Percentiles rank a stretch among this genome's conserved stretches.
These are phyloP conservation scores for Octodonta nipae DNA, from an alignment of 2,888 invertebrate genomes.

Conservation along the genomic window DNA sequence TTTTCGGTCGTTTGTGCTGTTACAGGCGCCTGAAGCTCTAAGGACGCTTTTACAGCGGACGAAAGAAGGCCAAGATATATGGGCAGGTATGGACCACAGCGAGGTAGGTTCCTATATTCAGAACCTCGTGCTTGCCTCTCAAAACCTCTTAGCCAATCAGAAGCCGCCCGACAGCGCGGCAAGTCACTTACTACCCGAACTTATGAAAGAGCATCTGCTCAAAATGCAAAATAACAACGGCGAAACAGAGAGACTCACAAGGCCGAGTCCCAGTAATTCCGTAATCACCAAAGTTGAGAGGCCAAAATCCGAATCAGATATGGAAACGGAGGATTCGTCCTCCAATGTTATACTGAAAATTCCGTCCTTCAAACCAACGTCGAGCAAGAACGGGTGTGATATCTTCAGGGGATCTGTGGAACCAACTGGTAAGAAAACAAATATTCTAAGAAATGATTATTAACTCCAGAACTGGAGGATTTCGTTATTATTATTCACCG, in stretches of 20 bases:
- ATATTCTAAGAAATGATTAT: not conserved
- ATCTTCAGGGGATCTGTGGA: constrained; percentile 22
- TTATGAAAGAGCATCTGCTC: constrained; percentile 41
- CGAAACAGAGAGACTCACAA: constrained; percentile 23
- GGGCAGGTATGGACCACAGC: constrained; percentile 30
- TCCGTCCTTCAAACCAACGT: constrained; percentile 73
- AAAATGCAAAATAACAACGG: constrained; percentile 29
- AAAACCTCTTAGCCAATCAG: constrained; percentile 23
- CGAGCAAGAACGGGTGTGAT: constrained; percentile 39
- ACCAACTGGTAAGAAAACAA: constrained; percentile 9
- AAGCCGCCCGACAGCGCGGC: constrained; percentile 9
- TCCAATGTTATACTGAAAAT: constrained; percentile 75
- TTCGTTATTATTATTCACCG: not conserved
- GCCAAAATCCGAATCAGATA: constrained; percentile 31
- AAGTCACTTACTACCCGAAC: constrained; percentile 35
- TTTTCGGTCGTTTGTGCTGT: not conserved
- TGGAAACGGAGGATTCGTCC: constrained; percentile 43
- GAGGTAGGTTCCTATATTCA: constrained; percentile 40
- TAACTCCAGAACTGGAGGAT: no score
- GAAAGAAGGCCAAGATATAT: constrained; percentile 31
- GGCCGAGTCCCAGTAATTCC: constrained; percentile 35
- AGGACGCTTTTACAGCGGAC: constrained; percentile 39
- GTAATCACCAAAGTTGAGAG: constrained; percentile 30
- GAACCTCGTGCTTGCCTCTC: constrained; percentile 37
- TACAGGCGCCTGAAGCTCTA: constrained; percentile 36